A percentile compares a stretch with the other conserved stretches of the same genome.
Conservation (phyloP, 2,888 invertebrate genomes). For the Cyclophora punctaria region DNA sequence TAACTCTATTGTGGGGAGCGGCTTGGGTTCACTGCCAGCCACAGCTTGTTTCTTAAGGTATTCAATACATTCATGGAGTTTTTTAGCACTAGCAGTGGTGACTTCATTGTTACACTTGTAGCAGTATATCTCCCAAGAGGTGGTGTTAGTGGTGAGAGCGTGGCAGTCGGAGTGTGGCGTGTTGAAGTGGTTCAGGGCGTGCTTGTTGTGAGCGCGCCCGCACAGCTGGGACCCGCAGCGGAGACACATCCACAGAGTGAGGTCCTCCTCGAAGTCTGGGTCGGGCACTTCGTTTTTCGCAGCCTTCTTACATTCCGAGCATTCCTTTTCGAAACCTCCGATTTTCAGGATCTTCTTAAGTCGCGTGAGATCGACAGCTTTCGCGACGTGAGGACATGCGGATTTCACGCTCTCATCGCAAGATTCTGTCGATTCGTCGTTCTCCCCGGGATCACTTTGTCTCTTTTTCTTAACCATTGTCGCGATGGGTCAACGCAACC, state of each 20-base stretch:
- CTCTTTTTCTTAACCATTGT: conserved; percentile 85
- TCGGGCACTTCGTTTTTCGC: conserved; percentile 53
- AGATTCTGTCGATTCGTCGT: conserved; percentile 82
- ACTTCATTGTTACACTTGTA: conserved; percentile 85
- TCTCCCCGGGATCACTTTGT: conserved; percentile 79
- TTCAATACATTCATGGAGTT: conserved; percentile 83
- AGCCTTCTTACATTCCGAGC: conserved; percentile 75
- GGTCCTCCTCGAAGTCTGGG: conserved; percentile 67
- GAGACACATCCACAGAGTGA: conserved; percentile 84
- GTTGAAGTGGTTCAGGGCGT: conserved; percentile 83
- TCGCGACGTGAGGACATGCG: conserved; percentile 81
- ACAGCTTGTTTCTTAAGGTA: conserved; percentile 77
- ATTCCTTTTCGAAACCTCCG: conserved; percentile 72
- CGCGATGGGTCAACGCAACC: conserved; percentile 44
- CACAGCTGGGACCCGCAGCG: conserved; percentile 87
- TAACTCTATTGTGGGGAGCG: conserved; percentile 53
- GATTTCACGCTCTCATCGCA: conserved; percentile 79
- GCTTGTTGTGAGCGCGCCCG: conserved; percentile 79
- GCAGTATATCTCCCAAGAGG: conserved; percentile 84
- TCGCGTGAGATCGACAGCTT: conserved; percentile 78
- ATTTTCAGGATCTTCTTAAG: conserved; percentile 75
- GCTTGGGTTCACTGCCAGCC: conserved; percentile 37
- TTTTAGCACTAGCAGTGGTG: conserved; percentile 75
- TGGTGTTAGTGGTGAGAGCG: conserved; percentile 81
- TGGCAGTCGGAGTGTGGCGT: conserved; percentile 86